A percentile compares a stretch with the other conserved stretches of the same genome.
Conservation (phyloP, 2,888 invertebrate genomes). For the Monoplex corrugatus region DNA sequence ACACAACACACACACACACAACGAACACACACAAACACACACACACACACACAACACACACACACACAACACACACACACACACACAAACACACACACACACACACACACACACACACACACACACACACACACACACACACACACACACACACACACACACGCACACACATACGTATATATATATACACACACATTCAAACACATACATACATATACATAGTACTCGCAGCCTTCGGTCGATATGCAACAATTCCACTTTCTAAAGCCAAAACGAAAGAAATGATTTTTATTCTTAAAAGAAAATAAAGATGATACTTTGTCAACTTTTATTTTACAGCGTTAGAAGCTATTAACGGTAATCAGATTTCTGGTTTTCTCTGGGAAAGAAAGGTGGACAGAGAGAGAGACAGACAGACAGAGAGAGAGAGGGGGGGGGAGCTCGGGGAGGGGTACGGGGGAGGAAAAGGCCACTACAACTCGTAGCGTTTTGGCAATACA, state of each 20-base stretch:
- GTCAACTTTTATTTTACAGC: too few species aligned
- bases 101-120: background rate
- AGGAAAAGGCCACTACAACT: too few species aligned
- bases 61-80: background rate
- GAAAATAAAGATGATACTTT: background rate
- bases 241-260: too few species aligned
- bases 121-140: background rate
- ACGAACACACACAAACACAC: background rate
- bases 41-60: slow-evolving; percentile 3
- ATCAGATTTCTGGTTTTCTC: too few species aligned
- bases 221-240: too few species aligned
- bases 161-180: too few species aligned
- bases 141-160: background rate
- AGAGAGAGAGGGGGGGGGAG: background rate
- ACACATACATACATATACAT: background rate
- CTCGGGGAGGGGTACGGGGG: too few species aligned
- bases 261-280: background rate
- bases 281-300: background rate
- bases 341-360: too few species aligned
- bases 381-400: background rate
- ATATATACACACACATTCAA: background rate
- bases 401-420: background rate
- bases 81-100: background rate
- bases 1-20: background rate
- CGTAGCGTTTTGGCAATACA: too few species aligned